A percentile compares a stretch with the other conserved stretches of the same genome.
Conservation (phyloP, 2,888 invertebrate species). For the Apamea anceps region DNA sequence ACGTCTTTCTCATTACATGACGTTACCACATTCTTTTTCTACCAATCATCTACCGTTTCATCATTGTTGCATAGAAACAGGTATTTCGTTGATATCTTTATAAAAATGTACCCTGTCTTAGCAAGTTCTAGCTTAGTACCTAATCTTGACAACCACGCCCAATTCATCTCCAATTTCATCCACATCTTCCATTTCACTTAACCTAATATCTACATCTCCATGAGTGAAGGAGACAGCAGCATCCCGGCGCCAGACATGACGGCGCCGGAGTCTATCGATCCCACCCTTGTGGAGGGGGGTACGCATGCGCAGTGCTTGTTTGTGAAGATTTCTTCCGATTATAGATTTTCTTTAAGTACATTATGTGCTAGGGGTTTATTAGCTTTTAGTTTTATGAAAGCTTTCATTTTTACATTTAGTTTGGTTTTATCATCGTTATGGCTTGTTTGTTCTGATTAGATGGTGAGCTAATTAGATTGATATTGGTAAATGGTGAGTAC, state of each 20-base stretch:
- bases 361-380: constrained; percentile 55
- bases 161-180: constrained; percentile 22
- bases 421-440: constrained; percentile 8
- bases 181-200: constrained; percentile 40
- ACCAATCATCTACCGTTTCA: not conserved
- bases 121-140: not conserved
- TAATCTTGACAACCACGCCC: constrained; percentile 42
- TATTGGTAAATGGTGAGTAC: not conserved
- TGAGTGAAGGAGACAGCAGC: constrained; percentile 31
- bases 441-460: constrained; percentile 39
- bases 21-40: constrained; percentile 10
- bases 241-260: constrained; percentile 82
- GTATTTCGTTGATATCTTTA: no score
- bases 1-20: constrained; percentile 10
- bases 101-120: not conserved
- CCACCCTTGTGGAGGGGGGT: constrained; percentile 65
- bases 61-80: not conserved
- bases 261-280: constrained; percentile 88
- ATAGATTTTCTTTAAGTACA: constrained; percentile 75
- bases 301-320: constrained; percentile 83
- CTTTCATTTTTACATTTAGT: constrained; percentile 46
- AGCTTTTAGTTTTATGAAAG: constrained; percentile 63
- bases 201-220: constrained; percentile 4
- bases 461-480: constrained; percentile 4
- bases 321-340: constrained; percentile 77